Conservation (phyloP, 2,797 vertebrate species). For the Centroberyx gerrardi region DNA sequence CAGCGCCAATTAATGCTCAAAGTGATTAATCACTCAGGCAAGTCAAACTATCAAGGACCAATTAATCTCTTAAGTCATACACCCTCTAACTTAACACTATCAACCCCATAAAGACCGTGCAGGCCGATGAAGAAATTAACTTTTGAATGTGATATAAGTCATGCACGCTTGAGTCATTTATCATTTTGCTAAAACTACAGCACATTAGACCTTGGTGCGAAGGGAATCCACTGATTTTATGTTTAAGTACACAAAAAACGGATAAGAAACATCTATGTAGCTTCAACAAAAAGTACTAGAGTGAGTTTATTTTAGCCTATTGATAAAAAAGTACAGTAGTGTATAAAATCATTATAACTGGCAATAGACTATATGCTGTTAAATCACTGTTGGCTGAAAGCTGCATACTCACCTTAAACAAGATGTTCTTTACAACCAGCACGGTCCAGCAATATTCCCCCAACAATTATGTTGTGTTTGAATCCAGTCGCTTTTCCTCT, state of each 20-base stretch:
- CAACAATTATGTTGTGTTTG: slow-evolving; percentile 9
- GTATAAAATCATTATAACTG: no score
- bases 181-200: background rate
- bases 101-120: background rate
- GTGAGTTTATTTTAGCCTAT: background rate
- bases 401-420: slow-evolving; percentile 64
- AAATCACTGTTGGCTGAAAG: slow-evolving; percentile 38
- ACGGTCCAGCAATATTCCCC: slow-evolving; percentile 11
- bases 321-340: background rate
- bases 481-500: slow-evolving; percentile 12
- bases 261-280: background rate
- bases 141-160: background rate
- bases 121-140: background rate
- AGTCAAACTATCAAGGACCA: slow-evolving; percentile 49
- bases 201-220: background rate
- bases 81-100: background rate
- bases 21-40: slow-evolving; percentile 27
- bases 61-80: slow-evolving; percentile 20
- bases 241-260: background rate
- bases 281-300: background rate
- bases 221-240: background rate
- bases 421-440: slow-evolving; percentile 26
- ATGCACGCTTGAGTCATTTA: background rate
- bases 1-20: slow-evolving; percentile 19
- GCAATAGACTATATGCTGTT: no score